phyloP scores from a whole-genome alignment of 2,888 invertebrate genomes.

The Caenorhabditis imperialis region DNA sequence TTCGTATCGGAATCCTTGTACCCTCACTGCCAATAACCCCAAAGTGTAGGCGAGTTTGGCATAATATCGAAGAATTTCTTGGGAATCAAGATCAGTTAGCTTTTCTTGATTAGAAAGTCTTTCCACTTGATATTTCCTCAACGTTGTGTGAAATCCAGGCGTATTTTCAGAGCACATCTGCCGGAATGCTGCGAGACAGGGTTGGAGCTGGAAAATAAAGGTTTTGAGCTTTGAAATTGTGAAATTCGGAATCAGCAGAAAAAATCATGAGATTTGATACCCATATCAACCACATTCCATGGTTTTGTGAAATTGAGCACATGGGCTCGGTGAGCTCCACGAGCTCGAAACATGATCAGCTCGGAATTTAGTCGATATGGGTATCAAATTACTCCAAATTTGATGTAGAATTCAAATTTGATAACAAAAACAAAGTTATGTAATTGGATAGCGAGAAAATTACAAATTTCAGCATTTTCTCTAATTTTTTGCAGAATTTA shows the following conservation, averaged over 20 bases:
- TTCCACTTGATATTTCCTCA: constrained; percentile 52
- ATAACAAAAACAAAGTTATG: too few relatives aligned
- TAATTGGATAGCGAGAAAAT: too few relatives aligned
- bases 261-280: constrained; percentile 1
- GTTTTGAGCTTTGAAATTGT: background rate
- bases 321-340: too few relatives aligned
- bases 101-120: constrained; percentile 38
- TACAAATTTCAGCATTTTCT: background rate
- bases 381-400: background rate
- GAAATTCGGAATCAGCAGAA: background rate
- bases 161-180: constrained; percentile 43
- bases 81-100: constrained; percentile 54
- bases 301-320: background rate
- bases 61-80: constrained; percentile 63
- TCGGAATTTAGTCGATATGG: background rate
- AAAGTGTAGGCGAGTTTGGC: constrained; percentile 69
- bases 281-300: background rate
- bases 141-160: constrained; percentile 28
- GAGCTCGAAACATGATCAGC: too few relatives aligned
- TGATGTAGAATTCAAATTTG: background rate
- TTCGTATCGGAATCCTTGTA: constrained; percentile 74
- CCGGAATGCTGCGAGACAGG: constrained; percentile 53
- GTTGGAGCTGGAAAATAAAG: constrained; percentile 49
- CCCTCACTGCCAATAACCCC: constrained; percentile 71
- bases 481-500: too few relatives aligned